Conservation (phyloP, 2,113 vertebrate genomes). For the Natator depressus region DNA sequence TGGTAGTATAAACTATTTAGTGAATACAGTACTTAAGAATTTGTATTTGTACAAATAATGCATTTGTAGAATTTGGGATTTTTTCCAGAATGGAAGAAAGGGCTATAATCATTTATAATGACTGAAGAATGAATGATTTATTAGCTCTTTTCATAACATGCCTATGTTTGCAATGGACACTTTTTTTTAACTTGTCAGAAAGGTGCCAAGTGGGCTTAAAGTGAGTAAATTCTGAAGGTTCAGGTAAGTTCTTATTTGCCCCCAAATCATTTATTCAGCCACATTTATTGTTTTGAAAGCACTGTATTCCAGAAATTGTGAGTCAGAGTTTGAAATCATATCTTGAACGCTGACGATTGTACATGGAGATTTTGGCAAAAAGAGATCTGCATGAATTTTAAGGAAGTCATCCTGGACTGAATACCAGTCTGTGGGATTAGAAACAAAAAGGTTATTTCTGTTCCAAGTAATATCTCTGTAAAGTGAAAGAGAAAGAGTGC, state of each 20-base stretch:
- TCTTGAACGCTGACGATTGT: neutral
- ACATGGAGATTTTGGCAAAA: neutral
- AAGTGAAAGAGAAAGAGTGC: constrained; percentile 43
- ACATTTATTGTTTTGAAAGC: neutral
- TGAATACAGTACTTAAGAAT: neutral
- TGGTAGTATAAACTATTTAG: neutral
- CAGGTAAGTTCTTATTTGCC: neutral
- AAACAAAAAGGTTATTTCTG: constrained; percentile 29
- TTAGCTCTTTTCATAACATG: neutral
- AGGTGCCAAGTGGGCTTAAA: neutral
- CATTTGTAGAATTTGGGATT: neutral
- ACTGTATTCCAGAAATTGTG: neutral
- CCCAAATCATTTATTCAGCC: neutral
- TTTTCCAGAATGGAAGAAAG: neutral
- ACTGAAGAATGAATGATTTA: neutral
- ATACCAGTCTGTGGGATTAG: neutral
- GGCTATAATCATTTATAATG: neutral
- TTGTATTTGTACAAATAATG: neutral
- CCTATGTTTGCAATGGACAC: neutral
- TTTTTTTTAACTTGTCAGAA: neutral
- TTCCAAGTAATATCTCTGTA: constrained; percentile 15
- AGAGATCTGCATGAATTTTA: constrained; percentile 27
- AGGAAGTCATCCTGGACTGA: constrained; percentile 10
- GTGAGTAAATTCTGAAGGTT: neutral
- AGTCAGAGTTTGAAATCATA: neutral